phyloP scores from a whole-genome alignment of 2,797 vertebrate genomes.

The Parambassis ranga region DNA sequence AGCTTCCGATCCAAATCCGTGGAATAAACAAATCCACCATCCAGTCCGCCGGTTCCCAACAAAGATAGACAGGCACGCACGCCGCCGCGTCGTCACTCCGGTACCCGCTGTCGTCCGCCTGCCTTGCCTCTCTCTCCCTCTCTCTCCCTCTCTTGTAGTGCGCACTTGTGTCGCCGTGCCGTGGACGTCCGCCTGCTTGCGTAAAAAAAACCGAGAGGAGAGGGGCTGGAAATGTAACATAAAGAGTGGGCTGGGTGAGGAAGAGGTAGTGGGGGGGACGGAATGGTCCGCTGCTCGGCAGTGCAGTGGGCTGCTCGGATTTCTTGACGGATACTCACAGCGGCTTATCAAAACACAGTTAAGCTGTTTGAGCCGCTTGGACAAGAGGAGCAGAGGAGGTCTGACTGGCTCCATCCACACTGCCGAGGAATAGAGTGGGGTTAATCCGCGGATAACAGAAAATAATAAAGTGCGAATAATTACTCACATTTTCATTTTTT shows the following conservation, averaged over 20 bases:
- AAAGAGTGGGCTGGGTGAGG: slow-evolving; percentile 45
- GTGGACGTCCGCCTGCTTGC: slow-evolving; percentile 64
- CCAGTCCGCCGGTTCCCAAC: slow-evolving; percentile 32
- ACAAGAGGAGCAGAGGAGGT: slow-evolving; percentile 33
- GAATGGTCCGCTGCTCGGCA: slow-evolving; percentile 47
- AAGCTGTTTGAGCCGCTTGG: slow-evolving; percentile 43
- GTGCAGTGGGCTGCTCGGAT: slow-evolving; percentile 64
- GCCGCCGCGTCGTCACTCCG: slow-evolving; percentile 34
- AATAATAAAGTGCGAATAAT: too few species aligned
- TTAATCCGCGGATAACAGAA: slow-evolving; percentile 35
- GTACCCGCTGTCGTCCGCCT: slow-evolving; percentile 13
- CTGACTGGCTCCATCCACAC: slow-evolving; percentile 35
- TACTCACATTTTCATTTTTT: too few species aligned
- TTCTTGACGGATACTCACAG: slow-evolving; percentile 68
- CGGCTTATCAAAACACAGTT: slow-evolving; percentile 72
- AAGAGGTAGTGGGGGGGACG: not conserved
- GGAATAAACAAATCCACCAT: slow-evolving; percentile 52
- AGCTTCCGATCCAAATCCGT: slow-evolving; percentile 40
- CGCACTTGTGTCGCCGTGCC: slow-evolving; percentile 59
- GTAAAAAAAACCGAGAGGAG: slow-evolving; percentile 47
- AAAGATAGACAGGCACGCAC: slow-evolving; percentile 11
- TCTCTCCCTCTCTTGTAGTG: slow-evolving; percentile 17
- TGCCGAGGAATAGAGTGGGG: slow-evolving; percentile 6
- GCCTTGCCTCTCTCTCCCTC: slow-evolving; percentile 5
- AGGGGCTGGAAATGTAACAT: slow-evolving; percentile 58